Conservation (phyloP, 2,797 vertebrate species). For the Urophycis tenuis region DNA sequence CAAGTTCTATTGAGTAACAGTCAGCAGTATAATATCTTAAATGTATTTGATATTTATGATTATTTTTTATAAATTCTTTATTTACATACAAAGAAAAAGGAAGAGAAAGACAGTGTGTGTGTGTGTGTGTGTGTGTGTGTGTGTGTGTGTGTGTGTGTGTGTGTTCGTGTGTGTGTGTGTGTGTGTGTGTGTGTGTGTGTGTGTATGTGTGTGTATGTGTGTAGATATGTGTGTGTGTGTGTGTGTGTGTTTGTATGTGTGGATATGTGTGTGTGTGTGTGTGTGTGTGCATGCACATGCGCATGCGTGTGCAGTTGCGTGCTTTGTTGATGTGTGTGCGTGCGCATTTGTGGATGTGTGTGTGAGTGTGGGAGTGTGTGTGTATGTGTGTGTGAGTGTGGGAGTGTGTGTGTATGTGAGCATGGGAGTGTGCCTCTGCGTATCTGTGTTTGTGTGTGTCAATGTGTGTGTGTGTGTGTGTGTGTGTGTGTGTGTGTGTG, state of each 20-base stretch:
- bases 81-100: background rate
- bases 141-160: background rate
- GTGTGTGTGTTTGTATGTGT: background rate
- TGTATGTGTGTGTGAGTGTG: background rate
- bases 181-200: too few species aligned
- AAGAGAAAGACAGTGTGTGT: background rate
- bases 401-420: background rate
- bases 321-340: background rate
- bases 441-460: background rate
- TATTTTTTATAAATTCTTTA: background rate
- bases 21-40: background rate
- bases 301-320: background rate
- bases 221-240: background rate
- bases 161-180: background rate
- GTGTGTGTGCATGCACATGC: background rate
- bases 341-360: background rate
- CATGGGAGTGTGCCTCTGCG: too few species aligned
- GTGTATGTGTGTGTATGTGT: too few species aligned
- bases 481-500: background rate
- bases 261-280: background rate
- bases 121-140: background rate
- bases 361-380: background rate
- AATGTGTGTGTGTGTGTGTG: background rate
- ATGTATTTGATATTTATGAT: background rate
- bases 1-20: background rate